phyloP scores from a whole-genome alignment of 2,113 vertebrate genomes.

The Nyctibius bracteatus region DNA sequence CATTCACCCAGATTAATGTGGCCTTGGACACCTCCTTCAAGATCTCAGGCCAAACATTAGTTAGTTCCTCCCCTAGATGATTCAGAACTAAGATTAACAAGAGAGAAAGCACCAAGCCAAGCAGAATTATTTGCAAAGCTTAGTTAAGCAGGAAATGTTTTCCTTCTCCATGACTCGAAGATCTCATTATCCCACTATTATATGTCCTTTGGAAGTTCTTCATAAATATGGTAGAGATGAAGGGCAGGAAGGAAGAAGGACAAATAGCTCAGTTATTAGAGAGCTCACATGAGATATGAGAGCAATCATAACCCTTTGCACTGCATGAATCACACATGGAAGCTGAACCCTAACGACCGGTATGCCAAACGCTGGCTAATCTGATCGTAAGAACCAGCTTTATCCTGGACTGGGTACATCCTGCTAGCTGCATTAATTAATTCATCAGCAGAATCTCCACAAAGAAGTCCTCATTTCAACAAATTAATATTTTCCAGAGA shows the following conservation, averaged over 20 bases:
- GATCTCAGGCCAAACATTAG: slow-evolving; percentile 24
- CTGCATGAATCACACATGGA: background rate
- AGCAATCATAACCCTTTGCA: background rate
- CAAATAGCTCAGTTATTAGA: background rate
- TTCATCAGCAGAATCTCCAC: background rate
- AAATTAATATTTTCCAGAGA: background rate
- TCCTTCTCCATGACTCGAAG: background rate
- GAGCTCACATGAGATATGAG: background rate
- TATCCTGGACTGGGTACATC: background rate
- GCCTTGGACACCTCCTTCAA: background rate
- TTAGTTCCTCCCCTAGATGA: slow-evolving; percentile 35
- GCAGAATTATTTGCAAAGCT: slow-evolving; percentile 7
- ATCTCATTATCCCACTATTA: slow-evolving; percentile 7
- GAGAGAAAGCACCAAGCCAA: slow-evolving; percentile 36
- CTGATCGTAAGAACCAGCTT: background rate
- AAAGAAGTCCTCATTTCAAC: background rate
- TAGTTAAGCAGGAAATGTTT: slow-evolving; percentile 25
- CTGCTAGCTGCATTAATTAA: background rate
- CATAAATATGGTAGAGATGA: background rate
- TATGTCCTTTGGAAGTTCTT: background rate
- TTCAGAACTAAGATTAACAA: slow-evolving; percentile 19
- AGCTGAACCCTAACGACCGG: background rate
- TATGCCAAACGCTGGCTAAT: background rate
- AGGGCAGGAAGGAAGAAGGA: background rate
- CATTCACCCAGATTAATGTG: background rate